Evolutionary conservation across 2,888 invertebrate genomes (phyloP), one percentile per base, ranked within the genome.

Genomic region (Harpalus rubripes): DNA sequence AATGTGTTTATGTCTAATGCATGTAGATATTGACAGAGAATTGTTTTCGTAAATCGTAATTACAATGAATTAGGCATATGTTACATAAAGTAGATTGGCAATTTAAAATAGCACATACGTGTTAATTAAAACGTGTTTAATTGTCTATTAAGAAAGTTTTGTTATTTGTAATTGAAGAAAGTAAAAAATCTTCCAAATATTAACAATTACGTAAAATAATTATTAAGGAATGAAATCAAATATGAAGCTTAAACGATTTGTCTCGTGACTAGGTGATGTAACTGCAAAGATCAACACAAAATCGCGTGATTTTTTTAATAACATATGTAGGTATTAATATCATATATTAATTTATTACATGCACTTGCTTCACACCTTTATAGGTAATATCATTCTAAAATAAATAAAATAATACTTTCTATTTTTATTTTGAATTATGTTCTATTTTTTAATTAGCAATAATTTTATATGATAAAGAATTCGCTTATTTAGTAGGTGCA

Each of bases 101-200:
- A 74, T 74, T 74, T 74, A 44, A 44, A 74, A 74, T 74, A 74
- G 41, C 72, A 74, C 52, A 74, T 74, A 68, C 68, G 68, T 68
- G 44, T 74, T 74, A 74, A 68, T 74, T 74, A 74, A 74, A 7
- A 52, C 41, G 72, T 74, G 72, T 74, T 74, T 74, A 74, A 44
- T 74, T 74, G 44, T 44, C 12, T 18, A 74, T 74, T 74, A 74
- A 44, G 72, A 32, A 68, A 74, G 72, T 74, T 74, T 74, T 74
- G 18, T 74, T 74, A 44, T 74, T 74, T 74, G 44, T 74, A 18
- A 74, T 74, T 68, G 68, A 26, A 39, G 68, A 68, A 68, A 68
- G 68, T 68, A 68, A 26, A 26, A 63, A 12, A 74, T 74, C 72
- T 74, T 52, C 72, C 16, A 74, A 74, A 32, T 52, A 74, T 74